These are phyloP conservation scores for Anolis carolinensis DNA, from an alignment of 2,113 vertebrate species.

Conservation along the genomic window DNA sequence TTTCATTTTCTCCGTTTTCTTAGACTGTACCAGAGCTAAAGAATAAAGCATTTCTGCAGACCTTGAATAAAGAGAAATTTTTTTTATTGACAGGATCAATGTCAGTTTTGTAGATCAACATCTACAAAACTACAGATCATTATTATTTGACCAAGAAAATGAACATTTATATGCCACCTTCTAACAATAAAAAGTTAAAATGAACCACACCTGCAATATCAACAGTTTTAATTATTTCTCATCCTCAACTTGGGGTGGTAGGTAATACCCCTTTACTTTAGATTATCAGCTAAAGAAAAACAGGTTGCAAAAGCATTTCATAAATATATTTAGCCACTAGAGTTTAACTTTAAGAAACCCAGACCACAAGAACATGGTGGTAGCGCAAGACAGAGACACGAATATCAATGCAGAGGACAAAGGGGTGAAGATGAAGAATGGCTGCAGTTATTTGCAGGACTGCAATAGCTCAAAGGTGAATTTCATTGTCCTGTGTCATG, in stretches of 20 bases:
- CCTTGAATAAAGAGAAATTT: slow-evolving; percentile 72
- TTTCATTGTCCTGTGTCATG: not conserved
- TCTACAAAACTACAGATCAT: not conserved
- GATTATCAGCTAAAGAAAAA: not conserved
- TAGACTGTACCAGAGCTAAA: slow-evolving; percentile 81
- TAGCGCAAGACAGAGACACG: not conserved
- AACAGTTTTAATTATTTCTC: not conserved
- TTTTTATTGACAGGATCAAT: not conserved
- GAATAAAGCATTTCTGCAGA: slow-evolving; percentile 90
- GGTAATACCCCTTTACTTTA: too few species aligned
- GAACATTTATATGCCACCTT: not conserved
- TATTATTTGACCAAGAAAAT: not conserved
- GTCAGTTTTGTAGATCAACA: not conserved
- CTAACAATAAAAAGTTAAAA: not conserved
- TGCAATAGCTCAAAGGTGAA: not conserved
- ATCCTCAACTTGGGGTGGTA: too few species aligned
- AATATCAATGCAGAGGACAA: not conserved
- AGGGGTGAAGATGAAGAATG: not conserved
- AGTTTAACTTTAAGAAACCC: not conserved
- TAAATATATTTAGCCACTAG: not conserved
- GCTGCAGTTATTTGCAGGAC: not conserved
- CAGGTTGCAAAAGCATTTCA: too few species aligned
- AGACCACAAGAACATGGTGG: not conserved
- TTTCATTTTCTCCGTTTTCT: slow-evolving; percentile 71
- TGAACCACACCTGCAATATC: not conserved